Evolutionary conservation across 1,140 invertebrate species (phyloP), one percentile per base, ranked within the genome.

Genomic region (Drosophila ambigua): DNA sequence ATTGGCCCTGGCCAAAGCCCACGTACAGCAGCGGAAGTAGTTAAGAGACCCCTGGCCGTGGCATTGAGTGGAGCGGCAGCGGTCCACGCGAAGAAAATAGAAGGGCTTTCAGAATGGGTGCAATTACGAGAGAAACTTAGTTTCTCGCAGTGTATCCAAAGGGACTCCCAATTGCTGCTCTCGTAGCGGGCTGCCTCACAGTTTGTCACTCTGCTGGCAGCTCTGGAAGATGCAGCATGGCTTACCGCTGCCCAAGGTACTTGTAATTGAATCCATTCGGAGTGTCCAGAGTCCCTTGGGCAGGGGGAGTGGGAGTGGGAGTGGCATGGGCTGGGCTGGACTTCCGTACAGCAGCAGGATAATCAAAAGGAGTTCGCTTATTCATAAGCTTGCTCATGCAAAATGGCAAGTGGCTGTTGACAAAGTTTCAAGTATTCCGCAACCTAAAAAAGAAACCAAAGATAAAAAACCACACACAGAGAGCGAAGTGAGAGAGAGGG

Each of bases 151-250:
- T 35, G 31, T 4, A 35, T 2, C 31, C 28, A 16, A 16, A 16
- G 16, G 16, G 16, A 16, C 16, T 16, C 16, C 16, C 16, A 31
- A 7, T 11, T 35, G 31, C 31, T 35, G 4, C 31, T 9, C 8
- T 43, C 57, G 65, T 50, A 13, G 31, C 57, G 45, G 50, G 52
- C 57, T 28, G 31, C 61, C 53, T 46, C 78, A 39, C 35, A 82
- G 82, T 85, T 85, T 85, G 79, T 87, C 81, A 85, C 74, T 13
- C n/a, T 59, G 82, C 69, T 85, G 75, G 62, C 82, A 87, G 81
- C 67, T 81, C 67, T 81, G 82, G 52, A 46, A 66, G 61, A 28
- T 26, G 54, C 28, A 7, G 35, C 11, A 39, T 4, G 59, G 74
- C 81, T 80, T 77, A 78, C 72, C 72, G 76, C 75, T 74, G 52